Evolutionary conservation across 2,113 vertebrate species (phyloP), one percentile per base, ranked within the genome.

Genomic region (Callopanchax toddi): DNA sequence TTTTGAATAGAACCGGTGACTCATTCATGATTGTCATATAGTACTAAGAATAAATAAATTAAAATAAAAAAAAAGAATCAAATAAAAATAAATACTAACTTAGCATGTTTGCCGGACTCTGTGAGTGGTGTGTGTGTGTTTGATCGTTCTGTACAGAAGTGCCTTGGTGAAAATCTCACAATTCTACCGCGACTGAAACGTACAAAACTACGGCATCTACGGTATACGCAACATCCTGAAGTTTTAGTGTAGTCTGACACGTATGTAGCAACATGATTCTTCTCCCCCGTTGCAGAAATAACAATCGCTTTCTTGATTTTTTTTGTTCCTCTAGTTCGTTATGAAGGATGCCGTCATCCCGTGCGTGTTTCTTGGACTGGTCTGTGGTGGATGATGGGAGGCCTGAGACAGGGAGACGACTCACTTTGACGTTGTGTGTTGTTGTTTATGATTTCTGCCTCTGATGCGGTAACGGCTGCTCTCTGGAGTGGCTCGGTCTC

Each of bases 1-100:
- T 95, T 93, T 93, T 93, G 89, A 93, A 94, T 93, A 89, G 91
- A 87, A 93, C 89, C 90, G 93, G 94, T 95, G 97, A 99, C 95
- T 74, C 92, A 94, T 94, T 96, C 94, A 95, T 99, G 97, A 99
- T 99, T 99, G 97, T 99, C 97, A 96, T 96, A 96, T 96, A 97
- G 95, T 97, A 96, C 96, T 92, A 97, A 89, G 84, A 92, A 91
- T 89, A 89, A 90, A 90, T 87, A 84, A 84, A 89, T 89, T n/a
- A n/a, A n/a, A n/a, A n/a, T n/a, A n/a, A n/a, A n/a, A 66, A 36
- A 79, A 75, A 80, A 60, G 51, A 87, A 86, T 53, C 60, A 94
- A 94, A 94, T 94, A 91, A 97, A n/a, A 97, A 97, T 95, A 95
- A 90, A 91, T 87, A 90, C 75, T 79, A 89, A 85, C 94, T 93